Evolutionary conservation across 2,113 vertebrate genomes (phyloP), one percentile per base, ranked within the genome.

Genomic region (Orientallactaga bullata): DNA sequence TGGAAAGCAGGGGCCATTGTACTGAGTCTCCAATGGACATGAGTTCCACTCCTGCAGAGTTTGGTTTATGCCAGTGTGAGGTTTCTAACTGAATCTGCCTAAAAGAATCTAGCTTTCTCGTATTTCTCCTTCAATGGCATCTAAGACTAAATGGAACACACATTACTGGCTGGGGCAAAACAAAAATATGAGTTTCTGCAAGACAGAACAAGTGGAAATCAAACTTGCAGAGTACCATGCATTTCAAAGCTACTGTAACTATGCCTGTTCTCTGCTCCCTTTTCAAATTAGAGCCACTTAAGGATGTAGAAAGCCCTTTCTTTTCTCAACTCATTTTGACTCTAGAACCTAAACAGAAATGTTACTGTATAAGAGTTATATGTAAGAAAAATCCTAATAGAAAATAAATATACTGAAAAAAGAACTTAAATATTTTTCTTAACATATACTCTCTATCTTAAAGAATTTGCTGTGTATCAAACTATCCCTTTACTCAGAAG

Each of bases 261-360:
- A 26, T 24, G 32, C 60, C 74, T 58, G 12, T 24, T 24, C 16
- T 21, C 24, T 39, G 0, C 0, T 47, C 61, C 42, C 7, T 28
- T 42, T 89, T 79, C 37, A 32, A n/a, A 24, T 93, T 86, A 76
- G n/a, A 84, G 76, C 18, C 17, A 69, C 47, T 77, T 72, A 51
- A 69, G n/a, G 26, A 39, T 77, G 13, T n/a, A 84, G 42, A 23
- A 92, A 92, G 16, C 24, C 26, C 35, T 63, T 9, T 21, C 10
- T 83, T 88, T 78, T 79, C 55, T 72, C 20, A 24, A 88, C 55
- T 72, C 20, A 24, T 90, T 94, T 88, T 83, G 13, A 51, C 42
- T 20, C 20, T 60, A 66, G 35, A 80, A 72, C 37, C 65, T 93
- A 83, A 85, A 17, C 68, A 60, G 35, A 60, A 73, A 23, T 92